Conservation (phyloP, 2,797 vertebrate genomes). For the Molossus alvarezi region DNA sequence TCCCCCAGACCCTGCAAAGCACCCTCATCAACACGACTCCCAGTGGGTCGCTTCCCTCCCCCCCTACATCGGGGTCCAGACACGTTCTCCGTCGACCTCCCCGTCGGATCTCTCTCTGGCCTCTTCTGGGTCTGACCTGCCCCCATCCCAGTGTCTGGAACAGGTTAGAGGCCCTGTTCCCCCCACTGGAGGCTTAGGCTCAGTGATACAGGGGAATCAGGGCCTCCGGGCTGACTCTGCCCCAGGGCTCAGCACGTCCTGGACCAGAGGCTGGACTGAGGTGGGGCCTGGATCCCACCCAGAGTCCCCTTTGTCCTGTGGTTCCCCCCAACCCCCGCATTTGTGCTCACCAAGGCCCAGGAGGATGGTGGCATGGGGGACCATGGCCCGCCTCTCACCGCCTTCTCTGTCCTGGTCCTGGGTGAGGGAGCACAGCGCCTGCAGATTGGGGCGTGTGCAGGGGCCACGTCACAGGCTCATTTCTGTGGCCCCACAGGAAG, state of each 20-base stretch:
- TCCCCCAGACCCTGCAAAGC: fast-evolving
- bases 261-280: fast-evolving
- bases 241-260: too few species aligned
- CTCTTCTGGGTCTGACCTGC: too few species aligned
- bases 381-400: slow-evolving; percentile 17
- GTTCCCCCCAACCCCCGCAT: fast-evolving
- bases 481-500: background rate
- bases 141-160: fast-evolving
- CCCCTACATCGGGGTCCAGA: too few species aligned
- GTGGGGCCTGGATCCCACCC: background rate
- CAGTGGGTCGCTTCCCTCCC: background rate
- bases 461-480: fast-evolving
- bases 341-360: slow-evolving; percentile 71
- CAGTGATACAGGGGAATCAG: fast-evolving
- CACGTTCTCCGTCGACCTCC: background rate
- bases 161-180: background rate
- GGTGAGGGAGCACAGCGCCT: background rate
- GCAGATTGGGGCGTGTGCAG: background rate
- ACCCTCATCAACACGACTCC: fast-evolving
- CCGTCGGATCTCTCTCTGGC: fast-evolving
- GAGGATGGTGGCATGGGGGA: fast-evolving
- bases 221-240: background rate
- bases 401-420: background rate
- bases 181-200: background rate
- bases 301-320: fast-evolving